Percentiles rank a stretch among this genome's conserved stretches.
Evolutionary conservation across 2,113 vertebrate genomes (phyloP).

Genomic region (Pelodiscus sinensis): DNA sequence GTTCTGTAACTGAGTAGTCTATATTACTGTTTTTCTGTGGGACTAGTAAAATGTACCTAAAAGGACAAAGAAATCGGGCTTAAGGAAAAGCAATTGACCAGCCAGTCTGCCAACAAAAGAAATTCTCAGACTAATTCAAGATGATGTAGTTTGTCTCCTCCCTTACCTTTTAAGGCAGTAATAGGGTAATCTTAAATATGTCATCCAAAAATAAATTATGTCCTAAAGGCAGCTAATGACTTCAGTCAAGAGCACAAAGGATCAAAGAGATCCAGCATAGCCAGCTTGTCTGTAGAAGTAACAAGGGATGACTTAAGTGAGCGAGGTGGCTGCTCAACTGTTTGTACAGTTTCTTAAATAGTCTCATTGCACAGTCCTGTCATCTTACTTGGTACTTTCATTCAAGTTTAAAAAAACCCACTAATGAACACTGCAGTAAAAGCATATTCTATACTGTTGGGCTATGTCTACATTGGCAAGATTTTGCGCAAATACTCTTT

Average conservation of each 20-base stretch:
- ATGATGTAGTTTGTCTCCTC: neutral
- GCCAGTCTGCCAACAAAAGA: neutral
- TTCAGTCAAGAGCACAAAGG: neutral
- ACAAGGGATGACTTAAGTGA: neutral
- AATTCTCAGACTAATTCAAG: neutral
- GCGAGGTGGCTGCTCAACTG: neutral
- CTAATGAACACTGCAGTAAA: neutral
- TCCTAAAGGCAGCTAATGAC: neutral
- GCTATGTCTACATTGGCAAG: too few species aligned
- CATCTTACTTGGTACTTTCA: neutral
- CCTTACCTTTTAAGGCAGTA: too few species aligned
- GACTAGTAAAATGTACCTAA: neutral
- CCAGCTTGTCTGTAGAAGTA: fast-evolving
- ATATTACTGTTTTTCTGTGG: neutral
- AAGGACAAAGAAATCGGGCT: neutral
- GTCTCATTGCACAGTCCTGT: neutral
- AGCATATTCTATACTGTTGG: neutral
- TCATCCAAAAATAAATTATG: neutral
- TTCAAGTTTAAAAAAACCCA: neutral
- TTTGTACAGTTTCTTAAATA: fast-evolving
- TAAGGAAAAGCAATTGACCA: neutral
- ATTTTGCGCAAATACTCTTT: too few species aligned
- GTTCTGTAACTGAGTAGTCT: neutral
- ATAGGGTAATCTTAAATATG: neutral
- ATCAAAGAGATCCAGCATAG: neutral